phyloP scores from a whole-genome alignment of 2,888 invertebrate genomes.

The Yponomeuta evonymella region DNA sequence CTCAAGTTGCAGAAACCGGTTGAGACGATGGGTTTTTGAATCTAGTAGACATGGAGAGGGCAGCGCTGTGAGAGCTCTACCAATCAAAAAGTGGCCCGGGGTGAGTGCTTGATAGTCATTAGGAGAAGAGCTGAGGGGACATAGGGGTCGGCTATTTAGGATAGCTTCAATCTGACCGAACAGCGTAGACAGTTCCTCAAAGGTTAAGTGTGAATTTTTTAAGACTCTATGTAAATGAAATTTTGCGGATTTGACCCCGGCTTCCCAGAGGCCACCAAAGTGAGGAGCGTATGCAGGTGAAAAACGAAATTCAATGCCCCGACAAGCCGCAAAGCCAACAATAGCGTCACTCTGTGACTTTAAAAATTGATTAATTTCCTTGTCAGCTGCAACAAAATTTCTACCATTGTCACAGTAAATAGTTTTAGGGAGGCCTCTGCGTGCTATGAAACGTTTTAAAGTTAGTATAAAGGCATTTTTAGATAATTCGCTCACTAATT shows the following conservation, averaged over 20 bases:
- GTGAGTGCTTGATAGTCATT: slow-evolving; percentile 16
- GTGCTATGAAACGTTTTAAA: no score
- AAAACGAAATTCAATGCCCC: not conserved
- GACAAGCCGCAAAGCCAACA: no score
- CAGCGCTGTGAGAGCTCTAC: not conserved
- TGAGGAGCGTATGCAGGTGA: slow-evolving; percentile 6
- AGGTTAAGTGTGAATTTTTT: slow-evolving; percentile 11
- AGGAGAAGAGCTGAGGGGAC: slow-evolving; percentile 7
- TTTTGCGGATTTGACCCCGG: slow-evolving; percentile 7
- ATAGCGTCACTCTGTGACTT: no score
- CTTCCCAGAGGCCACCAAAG: slow-evolving; percentile 8
- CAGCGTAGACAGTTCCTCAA: slow-evolving; percentile 19
- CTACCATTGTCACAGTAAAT: no score
- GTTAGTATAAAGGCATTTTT: no score
- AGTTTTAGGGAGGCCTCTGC: no score
- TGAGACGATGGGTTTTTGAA: no score
- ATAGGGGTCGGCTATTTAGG: slow-evolving; percentile 23
- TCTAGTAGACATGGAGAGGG: not conserved
- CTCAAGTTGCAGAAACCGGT: no score
- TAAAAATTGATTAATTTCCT: no score
- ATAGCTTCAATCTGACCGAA: slow-evolving; percentile 20
- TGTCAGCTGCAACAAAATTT: no score
- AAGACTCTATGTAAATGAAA: not conserved
- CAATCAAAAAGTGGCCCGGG: not conserved
- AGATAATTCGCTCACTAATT: not conserved